Evolutionary conservation across 2,888 invertebrate genomes (phyloP), one percentile per base, ranked within the genome.

Genomic region (Spodoptera picta): DNA sequence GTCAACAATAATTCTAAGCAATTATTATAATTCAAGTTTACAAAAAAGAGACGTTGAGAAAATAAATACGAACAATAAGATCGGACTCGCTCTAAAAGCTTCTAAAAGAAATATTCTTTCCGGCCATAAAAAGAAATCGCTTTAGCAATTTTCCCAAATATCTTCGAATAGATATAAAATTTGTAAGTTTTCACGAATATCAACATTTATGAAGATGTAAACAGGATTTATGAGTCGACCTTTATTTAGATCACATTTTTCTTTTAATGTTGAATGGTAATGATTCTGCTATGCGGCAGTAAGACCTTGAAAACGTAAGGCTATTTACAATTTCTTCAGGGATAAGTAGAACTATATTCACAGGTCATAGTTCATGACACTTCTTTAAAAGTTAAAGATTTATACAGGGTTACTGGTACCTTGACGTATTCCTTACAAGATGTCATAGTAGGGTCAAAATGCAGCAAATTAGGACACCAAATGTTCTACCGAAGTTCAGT

Each of bases 101-200:
- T 73, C 55, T 53, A 54, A 53, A 70, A 77, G 77, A 80, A 75
- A 75, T 72, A 72, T 73, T 64, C 65, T 66, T 78, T 78, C 80
- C 79, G 67, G 63, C 53, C 63, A 55, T 77, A 80, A 79, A 78
- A 75, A 52, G 48, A 57, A 65, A 78, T 70, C 64, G 63, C 63
- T 75, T 65, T 64, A 51, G 68, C 72, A 73, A 73, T 80, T 75
- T 67, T 65, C 69, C 53, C 67, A 66, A 80, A 68, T 68, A 68
- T 67, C 59, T 66, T 62, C n/a, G 50, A 49, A 64, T 42, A 61
- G 64, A 75, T 67, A 75, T 67, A 69, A 69, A 67, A 73, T 63
- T 52, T 58, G 44, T 49, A 63, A 46, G 60, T 74, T 77, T 69
- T 52, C 60, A 64, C 12, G 46, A 61, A 73, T 67, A 51, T 54